Evolutionary conservation across 2,888 invertebrate species (phyloP), one percentile per base, ranked within the genome.

Genomic region (Xestobium rufovillosum): DNA sequence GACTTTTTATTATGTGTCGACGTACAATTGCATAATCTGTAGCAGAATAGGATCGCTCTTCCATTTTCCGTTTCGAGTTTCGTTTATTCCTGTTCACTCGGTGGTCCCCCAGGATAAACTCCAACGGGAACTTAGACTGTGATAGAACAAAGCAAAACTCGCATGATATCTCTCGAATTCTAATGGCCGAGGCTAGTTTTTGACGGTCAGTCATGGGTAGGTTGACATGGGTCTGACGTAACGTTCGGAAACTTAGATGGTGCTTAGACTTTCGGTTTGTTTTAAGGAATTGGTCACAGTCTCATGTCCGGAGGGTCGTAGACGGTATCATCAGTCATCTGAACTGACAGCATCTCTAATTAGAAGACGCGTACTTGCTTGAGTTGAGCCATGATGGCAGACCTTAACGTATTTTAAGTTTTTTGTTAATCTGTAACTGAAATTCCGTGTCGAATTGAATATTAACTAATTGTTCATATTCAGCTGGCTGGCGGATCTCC

Each of bases 181-280:
- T 47, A 48, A 47, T 30, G 41, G 34, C 40, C 43, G n/a, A n/a
- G 36, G 44, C 48, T 50, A 49, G 52, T 59, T 59, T 61, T 59
- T 58, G 61, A 60, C 59, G 53, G 52, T 48, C 51, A 52, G 53
- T 56, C 55, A 53, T 55, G 57, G 58, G 53, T 53, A 53, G 43
- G 56, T 58, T 65, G 64, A 65, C 59, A 60, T 63, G 63, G 64
- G 64, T 65, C 61, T 60, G 64, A 63, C 62, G 56, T 53, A 51
- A 51, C 52, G 43, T 42, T 45, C 42, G 44, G 39, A 39, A 36
- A 29, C 40, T 50, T 49, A 55, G 56, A 57, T 51, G 53, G 58
- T 51, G 45, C 45, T 43, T 42, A 43, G 44, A 46, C 39, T 39
- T 43, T 44, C 45, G 44, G 42, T 14, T 26, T 45, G 47, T 46